Percentiles rank a stretch among this genome's conserved stretches.
These are phyloP conservation scores for Peromyscus eremicus DNA, from an alignment of 2,797 vertebrate species.

Conservation along the genomic window DNA sequence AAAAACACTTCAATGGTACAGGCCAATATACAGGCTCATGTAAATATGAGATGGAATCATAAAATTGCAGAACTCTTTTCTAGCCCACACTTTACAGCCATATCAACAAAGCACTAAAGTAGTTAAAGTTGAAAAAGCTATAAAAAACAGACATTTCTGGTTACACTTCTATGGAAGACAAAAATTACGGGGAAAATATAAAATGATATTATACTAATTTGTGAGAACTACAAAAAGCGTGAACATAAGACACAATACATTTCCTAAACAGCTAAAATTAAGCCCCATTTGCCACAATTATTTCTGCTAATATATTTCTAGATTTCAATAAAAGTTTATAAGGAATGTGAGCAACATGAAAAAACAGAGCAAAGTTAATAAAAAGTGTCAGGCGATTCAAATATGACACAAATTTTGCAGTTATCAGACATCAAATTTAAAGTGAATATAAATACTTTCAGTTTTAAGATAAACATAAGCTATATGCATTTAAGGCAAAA, in stretches of 20 bases:
- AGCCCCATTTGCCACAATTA: not conserved
- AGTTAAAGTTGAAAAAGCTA: not conserved
- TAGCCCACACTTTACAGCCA: not conserved
- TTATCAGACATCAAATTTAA: not conserved
- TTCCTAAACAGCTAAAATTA: not conserved
- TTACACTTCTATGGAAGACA: not conserved
- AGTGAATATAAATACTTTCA: not conserved
- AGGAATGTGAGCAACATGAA: not conserved
- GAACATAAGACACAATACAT: not conserved
- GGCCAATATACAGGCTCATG: not conserved
- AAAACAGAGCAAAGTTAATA: not conserved
- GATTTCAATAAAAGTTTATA: not conserved
- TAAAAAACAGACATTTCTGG: conserved; percentile 7
- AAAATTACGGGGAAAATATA: not conserved
- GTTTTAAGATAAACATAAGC: not conserved
- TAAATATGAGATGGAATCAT: not conserved
- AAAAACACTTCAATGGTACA: not conserved
- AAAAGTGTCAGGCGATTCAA: not conserved
- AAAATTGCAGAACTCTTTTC: not conserved
- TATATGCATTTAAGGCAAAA: not conserved
- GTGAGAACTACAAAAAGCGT: not conserved
- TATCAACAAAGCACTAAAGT: not conserved
- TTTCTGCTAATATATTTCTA: not conserved
- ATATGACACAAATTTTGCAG: not conserved
- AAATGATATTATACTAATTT: not conserved